Base-by-base conservation (phyloP, 1,140 invertebrate genomes). In the Drosophila lacertosa region DNA sequence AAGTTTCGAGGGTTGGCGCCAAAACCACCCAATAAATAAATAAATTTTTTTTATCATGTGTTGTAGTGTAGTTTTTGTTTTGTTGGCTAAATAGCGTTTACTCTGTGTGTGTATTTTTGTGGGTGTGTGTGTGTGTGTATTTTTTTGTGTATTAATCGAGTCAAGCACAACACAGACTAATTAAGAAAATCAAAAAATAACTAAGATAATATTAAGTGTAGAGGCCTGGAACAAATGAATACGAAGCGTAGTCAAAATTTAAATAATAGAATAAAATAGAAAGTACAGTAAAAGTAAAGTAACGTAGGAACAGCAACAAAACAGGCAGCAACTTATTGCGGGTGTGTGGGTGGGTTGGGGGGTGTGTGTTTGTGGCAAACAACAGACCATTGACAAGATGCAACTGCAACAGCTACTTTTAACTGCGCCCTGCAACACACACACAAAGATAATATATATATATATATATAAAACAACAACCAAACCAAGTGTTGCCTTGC, bases 341-440 rank as follows among this genome's bases (percentile, higher is more conserved):
- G 16, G 45, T 50, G 26, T 26, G 40, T n/a, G 45, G 16, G 20
- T 5, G 42, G n/a, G 4, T 11, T 24, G 13, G 39, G 39, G 7
- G 10, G 15, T 2, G 16, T 4, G 15, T 6, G 20, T 5, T 15
- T 37, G 35, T 37, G 42, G 50, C 58, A 33, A 62, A 32, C 22
- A 39, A 58, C 24, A 63, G 66, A 62, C 45, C 64, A 55, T 11
- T 54, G 32, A 26, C 13, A 15, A 16, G 53, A 18, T 20, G 40
- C 51, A 68, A 68, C 53, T 64, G 24, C 54, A 66, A 59, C 51
- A 50, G 54, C 62, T 62, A 63, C 63, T 59, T 55, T 15, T 75
- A 70, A 66, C 66, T 67, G 77, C 73, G 68, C 65, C 77, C 66
- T 76, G 72, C 35, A 80, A 80, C 77, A 81, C 72, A 80, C 35